Percentiles rank a stretch among this genome's conserved stretches.
phyloP scores from a whole-genome alignment of 2,113 vertebrate genomes.

The Petroica traversi region DNA sequence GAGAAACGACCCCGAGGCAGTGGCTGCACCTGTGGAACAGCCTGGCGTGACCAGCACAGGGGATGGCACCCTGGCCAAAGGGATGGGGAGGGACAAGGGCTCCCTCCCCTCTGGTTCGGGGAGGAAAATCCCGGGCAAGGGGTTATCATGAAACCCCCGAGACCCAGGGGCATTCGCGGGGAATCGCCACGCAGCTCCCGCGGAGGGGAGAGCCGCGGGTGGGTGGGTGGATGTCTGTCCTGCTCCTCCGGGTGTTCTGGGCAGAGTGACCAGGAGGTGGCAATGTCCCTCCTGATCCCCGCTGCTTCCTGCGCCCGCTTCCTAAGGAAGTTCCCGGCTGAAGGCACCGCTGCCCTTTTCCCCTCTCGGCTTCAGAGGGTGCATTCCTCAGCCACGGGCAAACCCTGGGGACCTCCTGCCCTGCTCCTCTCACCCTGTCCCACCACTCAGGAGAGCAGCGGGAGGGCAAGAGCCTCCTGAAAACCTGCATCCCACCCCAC shows the following conservation, averaged over 20 bases:
- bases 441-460: not conserved
- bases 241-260: not conserved
- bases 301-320: not conserved
- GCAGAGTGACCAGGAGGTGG: slow-evolving; percentile 56
- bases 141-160: not conserved
- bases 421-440: not conserved
- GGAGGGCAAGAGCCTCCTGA: not conserved
- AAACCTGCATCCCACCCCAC: not conserved
- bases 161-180: fast-evolving
- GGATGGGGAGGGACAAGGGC: not conserved
- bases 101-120: not conserved
- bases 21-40: not conserved
- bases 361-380: not conserved
- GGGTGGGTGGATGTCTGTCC: not conserved
- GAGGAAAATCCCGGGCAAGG: not conserved
- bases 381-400: not conserved
- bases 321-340: not conserved
- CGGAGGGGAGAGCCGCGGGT: not conserved
- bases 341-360: not conserved
- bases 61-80: not conserved
- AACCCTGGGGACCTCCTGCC: not conserved
- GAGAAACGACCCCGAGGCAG: not conserved
- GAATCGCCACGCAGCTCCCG: not conserved
- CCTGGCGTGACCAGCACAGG: fast-evolving
- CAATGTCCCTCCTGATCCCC: slow-evolving; percentile 24